phyloP scores from a whole-genome alignment of 2,113 vertebrate species.

The Rissa tridactyla region DNA sequence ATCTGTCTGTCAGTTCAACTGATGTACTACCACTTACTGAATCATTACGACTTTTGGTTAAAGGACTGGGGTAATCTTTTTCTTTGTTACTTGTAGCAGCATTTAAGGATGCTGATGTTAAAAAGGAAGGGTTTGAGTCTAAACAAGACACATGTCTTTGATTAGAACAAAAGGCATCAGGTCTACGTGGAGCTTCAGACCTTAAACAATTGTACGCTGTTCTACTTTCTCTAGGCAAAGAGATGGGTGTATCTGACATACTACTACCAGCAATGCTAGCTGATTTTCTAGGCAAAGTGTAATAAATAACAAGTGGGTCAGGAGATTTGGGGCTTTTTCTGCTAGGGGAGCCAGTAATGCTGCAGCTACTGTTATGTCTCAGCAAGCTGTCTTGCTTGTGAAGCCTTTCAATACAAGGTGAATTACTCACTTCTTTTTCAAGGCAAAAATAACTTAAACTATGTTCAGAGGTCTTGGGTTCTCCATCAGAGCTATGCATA shows the following conservation, averaged over 20 bases:
- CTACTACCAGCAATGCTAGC: constrained; percentile 34
- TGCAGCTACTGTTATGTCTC: background rate
- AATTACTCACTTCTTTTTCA: constrained; percentile 15
- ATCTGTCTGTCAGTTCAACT: background rate
- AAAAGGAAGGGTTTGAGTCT: background rate
- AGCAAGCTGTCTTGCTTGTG: background rate
- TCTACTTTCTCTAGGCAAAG: constrained; percentile 44
- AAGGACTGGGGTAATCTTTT: background rate
- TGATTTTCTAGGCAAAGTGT: constrained; percentile 72
- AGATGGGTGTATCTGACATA: background rate
- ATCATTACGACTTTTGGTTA: background rate
- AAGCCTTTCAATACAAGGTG: constrained; percentile 47
- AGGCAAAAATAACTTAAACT: constrained; percentile 38
- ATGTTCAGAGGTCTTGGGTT: background rate
- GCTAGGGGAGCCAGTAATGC: background rate
- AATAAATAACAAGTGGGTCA: constrained; percentile 45
- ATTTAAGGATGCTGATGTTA: constrained; percentile 2
- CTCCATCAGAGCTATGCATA: background rate
- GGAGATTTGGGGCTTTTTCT: background rate
- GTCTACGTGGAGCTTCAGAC: background rate
- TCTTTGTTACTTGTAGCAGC: background rate
- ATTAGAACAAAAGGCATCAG: background rate
- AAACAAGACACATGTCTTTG: background rate
- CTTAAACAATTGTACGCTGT: background rate
- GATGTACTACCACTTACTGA: background rate